Evolutionary conservation across 2,888 invertebrate species (phyloP), one percentile per base, ranked within the genome.

Genomic region (Tetropium fuscum): DNA sequence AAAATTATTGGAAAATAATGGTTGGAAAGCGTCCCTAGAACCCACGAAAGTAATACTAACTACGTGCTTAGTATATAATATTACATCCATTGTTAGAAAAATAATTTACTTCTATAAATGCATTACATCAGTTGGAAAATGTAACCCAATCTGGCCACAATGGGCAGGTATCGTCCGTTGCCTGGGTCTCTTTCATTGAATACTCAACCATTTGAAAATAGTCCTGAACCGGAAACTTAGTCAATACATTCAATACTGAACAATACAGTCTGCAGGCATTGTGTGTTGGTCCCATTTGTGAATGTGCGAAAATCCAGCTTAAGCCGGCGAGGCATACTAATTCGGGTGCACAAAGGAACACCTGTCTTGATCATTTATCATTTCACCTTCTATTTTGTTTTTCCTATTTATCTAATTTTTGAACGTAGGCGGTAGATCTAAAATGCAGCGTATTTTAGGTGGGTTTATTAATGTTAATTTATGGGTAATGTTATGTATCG

Each of bases 291-390:
- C 47, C 20, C 13, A 11, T 47, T 34, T 11, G 4, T 47, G 47
- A 47, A 47, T 47, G 47, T 47, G 32, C 47, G 19, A 47, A 47
- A 32, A 47, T 34, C 47, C 47, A 30, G 19, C 47, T 47, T 34
- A 34, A 16, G 11, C 19, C 30, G 41, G 41, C 41, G n/a, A 41
- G 19, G 22, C 22, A 41, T 19, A 22, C 13, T 41, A 22, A 41
- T 22, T 19, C 41, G 6, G 22, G 0, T 22, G 11, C 19, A 11
- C 19, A 41, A 18, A 13, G 22, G 11, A 10, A 10, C 20, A 22
- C 19, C 41, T 19, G 13, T 20, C 10, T 22, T 22, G 41, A 18
- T 41, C 41, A 41, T 41, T 41, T 41, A 41, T 41, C 41, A 41
- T 41, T 22, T 41, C 2, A 1, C 13, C 19, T 8, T 41, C 20